These are phyloP conservation scores for Cephus pygmeus DNA, from an alignment of 2,888 invertebrate species.

Conservation along the genomic window DNA sequence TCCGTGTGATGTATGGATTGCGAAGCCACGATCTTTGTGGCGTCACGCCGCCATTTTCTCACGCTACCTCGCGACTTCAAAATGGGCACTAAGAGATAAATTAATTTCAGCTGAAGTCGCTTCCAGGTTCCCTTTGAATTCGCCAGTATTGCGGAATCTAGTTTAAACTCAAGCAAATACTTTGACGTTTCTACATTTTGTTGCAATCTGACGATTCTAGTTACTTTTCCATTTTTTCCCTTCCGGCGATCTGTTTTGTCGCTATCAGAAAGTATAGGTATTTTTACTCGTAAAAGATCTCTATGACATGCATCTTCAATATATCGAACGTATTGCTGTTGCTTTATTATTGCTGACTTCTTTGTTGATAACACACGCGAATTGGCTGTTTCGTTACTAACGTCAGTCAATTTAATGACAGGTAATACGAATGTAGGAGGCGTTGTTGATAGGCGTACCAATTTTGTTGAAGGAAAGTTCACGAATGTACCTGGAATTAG, in stretches of 20 bases:
- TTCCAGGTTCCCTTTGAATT: background rate
- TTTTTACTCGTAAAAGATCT: background rate
- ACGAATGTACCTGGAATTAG: background rate
- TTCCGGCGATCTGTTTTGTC: background rate
- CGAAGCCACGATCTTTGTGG: background rate
- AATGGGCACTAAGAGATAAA: background rate
- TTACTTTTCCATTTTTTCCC: background rate
- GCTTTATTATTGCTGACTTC: too few relatives aligned
- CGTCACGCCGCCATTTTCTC: background rate
- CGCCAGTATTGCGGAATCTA: background rate
- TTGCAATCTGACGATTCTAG: slow-evolving; percentile 11
- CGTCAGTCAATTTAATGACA: background rate
- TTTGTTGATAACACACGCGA: background rate
- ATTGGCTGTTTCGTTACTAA: background rate
- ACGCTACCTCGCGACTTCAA: background rate
- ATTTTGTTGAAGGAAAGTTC: background rate
- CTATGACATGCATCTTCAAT: background rate
- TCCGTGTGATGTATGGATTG: slow-evolving; percentile 2
- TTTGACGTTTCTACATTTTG: background rate
- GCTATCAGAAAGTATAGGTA: background rate
- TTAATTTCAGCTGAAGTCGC: background rate
- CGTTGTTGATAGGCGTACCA: background rate
- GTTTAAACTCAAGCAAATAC: background rate
- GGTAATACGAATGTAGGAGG: background rate
- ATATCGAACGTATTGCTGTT: background rate